A percentile compares a stretch with the other conserved stretches of the same genome.
Evolutionary conservation across 2,113 vertebrate genomes (phyloP).

Genomic region (Trematomus loennbergii): DNA sequence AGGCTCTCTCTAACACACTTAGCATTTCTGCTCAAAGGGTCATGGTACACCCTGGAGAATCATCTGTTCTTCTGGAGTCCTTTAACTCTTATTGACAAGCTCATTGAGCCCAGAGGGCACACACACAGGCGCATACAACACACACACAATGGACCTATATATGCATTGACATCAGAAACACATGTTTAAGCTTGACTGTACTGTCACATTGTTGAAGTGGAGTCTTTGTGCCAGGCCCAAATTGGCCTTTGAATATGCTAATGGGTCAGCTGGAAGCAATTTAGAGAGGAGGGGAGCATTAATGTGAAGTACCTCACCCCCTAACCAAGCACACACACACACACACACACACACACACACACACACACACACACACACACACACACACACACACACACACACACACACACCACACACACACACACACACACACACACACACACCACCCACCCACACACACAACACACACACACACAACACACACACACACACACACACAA

Average conservation of each 20-base stretch:
- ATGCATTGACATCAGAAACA: conserved; percentile 24
- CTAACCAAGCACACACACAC: no score
- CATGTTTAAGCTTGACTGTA: conserved; percentile 17
- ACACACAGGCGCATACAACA: conserved; percentile 5
- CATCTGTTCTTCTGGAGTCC: conserved; percentile 56
- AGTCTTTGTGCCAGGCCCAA: conserved; percentile 49
- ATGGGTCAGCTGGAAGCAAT: conserved; percentile 65
- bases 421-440: conserved; percentile 1
- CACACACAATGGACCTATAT: neutral
- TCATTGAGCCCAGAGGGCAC: conserved; percentile 33
- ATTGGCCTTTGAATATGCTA: conserved; percentile 69
- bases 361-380: conserved; percentile 1
- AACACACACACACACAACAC: no score
- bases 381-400: neutral
- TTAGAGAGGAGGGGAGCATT: conserved; percentile 53
- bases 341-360: neutral
- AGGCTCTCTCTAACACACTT: conserved; percentile 57
- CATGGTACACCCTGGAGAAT: conserved; percentile 59
- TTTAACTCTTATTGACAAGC: conserved; percentile 72
- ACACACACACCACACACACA: neutral
- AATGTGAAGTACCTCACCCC: conserved; percentile 60
- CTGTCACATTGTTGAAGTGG: conserved; percentile 37
- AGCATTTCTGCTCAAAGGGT: conserved; percentile 63
- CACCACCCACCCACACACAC: no score
- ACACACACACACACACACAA: no score